phyloP scores from a whole-genome alignment of 2,113 vertebrate genomes.

The Fukomys damarensis region DNA sequence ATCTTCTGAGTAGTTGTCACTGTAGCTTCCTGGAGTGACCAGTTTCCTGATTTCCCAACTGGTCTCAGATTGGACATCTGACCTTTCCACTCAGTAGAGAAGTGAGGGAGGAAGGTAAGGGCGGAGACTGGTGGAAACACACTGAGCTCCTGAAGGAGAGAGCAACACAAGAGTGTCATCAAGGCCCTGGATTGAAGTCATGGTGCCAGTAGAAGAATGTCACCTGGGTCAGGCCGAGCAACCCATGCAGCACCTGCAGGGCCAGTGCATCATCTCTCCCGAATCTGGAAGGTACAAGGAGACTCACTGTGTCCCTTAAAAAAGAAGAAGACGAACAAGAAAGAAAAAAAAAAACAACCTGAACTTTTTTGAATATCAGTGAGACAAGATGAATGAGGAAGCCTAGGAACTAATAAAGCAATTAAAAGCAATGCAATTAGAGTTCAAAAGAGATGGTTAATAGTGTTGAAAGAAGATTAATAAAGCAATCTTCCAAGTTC shows the following conservation, averaged over 20 bases:
- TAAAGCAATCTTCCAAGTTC: neutral
- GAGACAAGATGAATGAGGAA: slow-evolving; percentile 7
- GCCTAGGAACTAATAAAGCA: neutral
- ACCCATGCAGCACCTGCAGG: rapidly evolving
- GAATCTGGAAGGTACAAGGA: no score
- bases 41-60: rapidly evolving
- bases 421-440: neutral
- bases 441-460: neutral
- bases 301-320: neutral
- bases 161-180: rapidly evolving
- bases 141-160: neutral
- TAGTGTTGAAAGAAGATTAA: neutral
- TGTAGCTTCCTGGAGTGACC: neutral
- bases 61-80: rapidly evolving
- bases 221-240: rapidly evolving
- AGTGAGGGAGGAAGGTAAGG: neutral
- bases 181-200: rapidly evolving
- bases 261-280: rapidly evolving
- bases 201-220: rapidly evolving
- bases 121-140: rapidly evolving
- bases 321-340: neutral
- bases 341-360: neutral
- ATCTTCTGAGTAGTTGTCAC: rapidly evolving
- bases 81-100: rapidly evolving
- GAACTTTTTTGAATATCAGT: neutral